These are phyloP conservation scores for Phyllostomus hastatus DNA, from an alignment of 2,113 vertebrate genomes.

Conservation along the genomic window DNA sequence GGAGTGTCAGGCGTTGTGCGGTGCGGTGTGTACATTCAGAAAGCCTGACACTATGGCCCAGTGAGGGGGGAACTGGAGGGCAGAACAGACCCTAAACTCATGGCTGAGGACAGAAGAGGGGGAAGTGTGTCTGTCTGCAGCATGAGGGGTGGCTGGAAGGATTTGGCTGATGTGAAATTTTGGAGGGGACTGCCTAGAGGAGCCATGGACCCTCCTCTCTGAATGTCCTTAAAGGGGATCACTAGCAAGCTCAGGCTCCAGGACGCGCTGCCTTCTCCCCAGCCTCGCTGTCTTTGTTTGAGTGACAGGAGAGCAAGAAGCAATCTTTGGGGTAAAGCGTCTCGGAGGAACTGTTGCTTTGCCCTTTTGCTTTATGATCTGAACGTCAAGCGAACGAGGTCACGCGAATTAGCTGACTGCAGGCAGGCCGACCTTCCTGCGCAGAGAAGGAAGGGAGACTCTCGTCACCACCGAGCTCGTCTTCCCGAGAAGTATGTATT, in stretches of 20 bases:
- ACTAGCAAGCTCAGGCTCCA: background rate
- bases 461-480: background rate
- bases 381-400: background rate
- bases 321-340: background rate
- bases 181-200: background rate
- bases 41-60: background rate
- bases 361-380: background rate
- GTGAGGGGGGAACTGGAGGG: background rate
- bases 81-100: background rate
- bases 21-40: background rate
- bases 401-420: background rate
- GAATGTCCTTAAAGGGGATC: background rate
- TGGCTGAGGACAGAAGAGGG: background rate
- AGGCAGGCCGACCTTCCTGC: background rate
- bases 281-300: background rate
- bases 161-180: background rate
- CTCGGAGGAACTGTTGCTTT: background rate
- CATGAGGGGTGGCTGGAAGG: background rate
- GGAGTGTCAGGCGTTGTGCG: background rate
- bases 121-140: background rate
- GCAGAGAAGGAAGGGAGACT: background rate
- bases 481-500: background rate
- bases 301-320: background rate
- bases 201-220: background rate
- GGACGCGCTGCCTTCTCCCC: background rate